Evolutionary conservation across 2,113 vertebrate species (phyloP), one percentile per base, ranked within the genome.

Genomic region (Bubo scandiacus): DNA sequence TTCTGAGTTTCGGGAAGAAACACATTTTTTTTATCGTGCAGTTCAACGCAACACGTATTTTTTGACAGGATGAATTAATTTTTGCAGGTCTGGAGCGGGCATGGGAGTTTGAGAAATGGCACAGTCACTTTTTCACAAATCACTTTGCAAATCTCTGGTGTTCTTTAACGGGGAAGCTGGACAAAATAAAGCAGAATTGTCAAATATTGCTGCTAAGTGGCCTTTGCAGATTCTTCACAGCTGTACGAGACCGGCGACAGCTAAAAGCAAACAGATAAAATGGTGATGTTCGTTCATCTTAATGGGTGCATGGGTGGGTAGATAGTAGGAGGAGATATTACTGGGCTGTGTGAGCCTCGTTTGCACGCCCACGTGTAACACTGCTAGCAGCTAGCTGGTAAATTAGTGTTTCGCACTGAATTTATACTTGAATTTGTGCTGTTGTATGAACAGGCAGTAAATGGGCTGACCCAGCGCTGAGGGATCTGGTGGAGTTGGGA

Each of bases 281-380:
- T 11, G 6, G 15, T 14, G 61, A 19, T 26, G n/a, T 30, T 65
- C 12, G 0, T 43, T 65, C 20, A 20, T 18, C 71, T 59, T 25
- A 30, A 4, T 10, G 66, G 34, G 10, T 54, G 40, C 20, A 5
- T 22, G 0, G 1, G 18, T 29, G 36, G 40, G 73, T 2, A 40
- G 68, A 1, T 42, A 6, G 5, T 10, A 42, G 34, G 13, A 20
- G 34, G 12, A 16, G 43, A 38, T 14, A 34, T 25, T 23, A 1
- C 4, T 17, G 65, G 42, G 22, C 47, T 30, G 2, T 1, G 6
- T 34, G 20, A 51, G 26, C 6, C 30, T 38, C 30, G 7, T 15
- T 18, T 54, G 51, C 36, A 5, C 2, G 9, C 47, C 77, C 36
- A 2, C 30, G 6, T 5, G 20, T 19, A 11, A 15, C 5, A 1